A percentile compares a stretch with the other conserved stretches of the same genome.
These are phyloP conservation scores for Spodoptera littoralis DNA, from an alignment of 2,888 invertebrate genomes.

Conservation along the genomic window DNA sequence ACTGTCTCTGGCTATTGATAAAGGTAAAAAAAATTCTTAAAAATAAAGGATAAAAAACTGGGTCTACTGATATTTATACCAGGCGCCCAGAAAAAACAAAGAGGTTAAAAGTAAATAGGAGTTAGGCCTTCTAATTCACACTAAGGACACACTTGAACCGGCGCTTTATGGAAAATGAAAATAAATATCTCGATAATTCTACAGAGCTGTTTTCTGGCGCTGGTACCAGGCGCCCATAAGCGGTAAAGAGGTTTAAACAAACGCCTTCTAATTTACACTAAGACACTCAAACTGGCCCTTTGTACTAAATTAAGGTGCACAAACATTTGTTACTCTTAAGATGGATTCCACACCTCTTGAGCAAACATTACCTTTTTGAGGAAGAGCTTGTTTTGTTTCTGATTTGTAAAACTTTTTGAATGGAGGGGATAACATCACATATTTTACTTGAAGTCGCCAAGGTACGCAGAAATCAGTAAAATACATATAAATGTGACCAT, in stretches of 20 bases:
- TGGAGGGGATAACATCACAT: too few relatives aligned
- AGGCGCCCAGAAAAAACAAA: constrained; percentile 19
- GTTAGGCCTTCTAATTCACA: constrained; percentile 32
- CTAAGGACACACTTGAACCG: background rate
- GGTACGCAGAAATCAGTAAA: too few relatives aligned
- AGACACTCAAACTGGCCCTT: constrained; percentile 37
- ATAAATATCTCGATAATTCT: too few relatives aligned
- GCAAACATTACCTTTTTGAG: constrained; percentile 33
- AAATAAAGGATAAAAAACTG: too few relatives aligned
- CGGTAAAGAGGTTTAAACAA: background rate
- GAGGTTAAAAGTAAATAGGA: constrained; percentile 17
- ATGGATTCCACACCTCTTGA: constrained; percentile 26
- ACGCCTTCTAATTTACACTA: constrained; percentile 11
- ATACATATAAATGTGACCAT: too few relatives aligned
- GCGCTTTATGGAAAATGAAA: too few relatives aligned
- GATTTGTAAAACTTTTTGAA: too few relatives aligned
- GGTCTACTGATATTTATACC: constrained; percentile 20
- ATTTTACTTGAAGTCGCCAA: too few relatives aligned
- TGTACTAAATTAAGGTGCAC: constrained; percentile 25
- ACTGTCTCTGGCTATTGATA: too few relatives aligned
- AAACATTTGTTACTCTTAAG: constrained; percentile 26
- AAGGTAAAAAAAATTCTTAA: too few relatives aligned
- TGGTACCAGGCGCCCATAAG: too few relatives aligned
- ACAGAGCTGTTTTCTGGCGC: too few relatives aligned
- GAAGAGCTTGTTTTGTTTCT: constrained; percentile 16